A percentile compares a stretch with the other conserved stretches of the same genome.
Evolutionary conservation across 2,797 vertebrate species (phyloP).

Genomic region (Sibirionetta formosa): DNA sequence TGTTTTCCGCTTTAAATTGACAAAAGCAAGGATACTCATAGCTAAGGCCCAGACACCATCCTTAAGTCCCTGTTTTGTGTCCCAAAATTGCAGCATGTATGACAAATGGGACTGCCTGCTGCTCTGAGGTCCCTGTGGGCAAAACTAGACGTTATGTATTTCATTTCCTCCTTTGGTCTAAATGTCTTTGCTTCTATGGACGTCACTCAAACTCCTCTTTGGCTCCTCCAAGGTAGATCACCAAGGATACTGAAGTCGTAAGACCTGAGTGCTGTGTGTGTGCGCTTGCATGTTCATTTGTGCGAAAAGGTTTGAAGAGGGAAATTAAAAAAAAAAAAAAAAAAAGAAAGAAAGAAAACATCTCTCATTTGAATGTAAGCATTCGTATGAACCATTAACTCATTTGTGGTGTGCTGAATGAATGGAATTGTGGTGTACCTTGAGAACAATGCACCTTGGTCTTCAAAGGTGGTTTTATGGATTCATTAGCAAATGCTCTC

Average conservation of each 20-base stretch:
- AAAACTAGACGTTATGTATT: neutral
- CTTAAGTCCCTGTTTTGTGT: neutral
- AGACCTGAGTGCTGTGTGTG: neutral
- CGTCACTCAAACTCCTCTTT: slow-evolving; percentile 44
- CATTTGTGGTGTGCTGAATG: neutral
- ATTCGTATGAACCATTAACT: neutral
- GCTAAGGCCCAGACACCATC: slow-evolving; percentile 4
- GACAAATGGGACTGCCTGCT: neutral
- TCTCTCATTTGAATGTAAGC: neutral
- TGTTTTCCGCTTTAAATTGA: slow-evolving; percentile 33
- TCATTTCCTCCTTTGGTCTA: slow-evolving; percentile 44
- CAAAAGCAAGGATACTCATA: slow-evolving; percentile 18
- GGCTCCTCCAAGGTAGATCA: neutral
- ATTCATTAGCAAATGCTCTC: accelerated
- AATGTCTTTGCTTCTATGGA: slow-evolving; percentile 39
- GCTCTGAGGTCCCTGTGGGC: slow-evolving; percentile 18
- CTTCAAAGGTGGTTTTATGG: neutral
- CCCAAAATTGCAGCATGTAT: neutral
- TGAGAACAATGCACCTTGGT: neutral
- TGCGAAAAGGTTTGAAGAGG: neutral
- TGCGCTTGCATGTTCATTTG: too few relatives aligned
- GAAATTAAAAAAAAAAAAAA: neutral
- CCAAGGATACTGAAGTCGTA: neutral
- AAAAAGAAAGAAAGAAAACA: neutral
- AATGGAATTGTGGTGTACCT: neutral